Percentiles rank a stretch among this genome's conserved stretches.
Evolutionary conservation across 2,113 vertebrate genomes (phyloP).

Genomic region (Leptosomus discolor): DNA sequence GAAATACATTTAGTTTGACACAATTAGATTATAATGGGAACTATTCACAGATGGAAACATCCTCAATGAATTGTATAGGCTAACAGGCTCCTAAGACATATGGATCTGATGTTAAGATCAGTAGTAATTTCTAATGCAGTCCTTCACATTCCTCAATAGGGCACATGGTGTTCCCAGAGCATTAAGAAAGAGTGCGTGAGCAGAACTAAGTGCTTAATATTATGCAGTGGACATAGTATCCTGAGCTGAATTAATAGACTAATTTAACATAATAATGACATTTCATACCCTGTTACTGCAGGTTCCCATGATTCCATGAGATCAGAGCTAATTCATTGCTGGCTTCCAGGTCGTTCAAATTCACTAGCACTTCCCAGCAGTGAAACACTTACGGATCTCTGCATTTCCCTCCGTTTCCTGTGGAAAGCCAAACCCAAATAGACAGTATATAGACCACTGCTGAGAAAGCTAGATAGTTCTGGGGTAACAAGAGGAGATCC

Average conservation of each 20-base stretch:
- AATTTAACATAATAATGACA: slow-evolving; percentile 45
- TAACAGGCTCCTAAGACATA: slow-evolving; percentile 49
- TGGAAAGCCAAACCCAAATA: background rate
- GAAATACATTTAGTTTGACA: slow-evolving; percentile 54
- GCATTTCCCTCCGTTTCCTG: accelerated
- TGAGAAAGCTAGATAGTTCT: background rate
- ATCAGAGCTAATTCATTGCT: background rate
- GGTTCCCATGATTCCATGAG: background rate
- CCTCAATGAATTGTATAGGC: slow-evolving; percentile 56
- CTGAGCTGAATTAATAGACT: slow-evolving; percentile 50
- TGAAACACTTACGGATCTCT: background rate
- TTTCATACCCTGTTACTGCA: slow-evolving; percentile 5
- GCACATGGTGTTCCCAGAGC: slow-evolving; percentile 45
- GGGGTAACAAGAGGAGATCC: background rate
- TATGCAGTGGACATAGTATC: slow-evolving; percentile 30
- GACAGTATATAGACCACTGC: accelerated
- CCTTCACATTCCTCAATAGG: slow-evolving; percentile 25
- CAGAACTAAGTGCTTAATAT: slow-evolving; percentile 65
- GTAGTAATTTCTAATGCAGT: slow-evolving; percentile 48
- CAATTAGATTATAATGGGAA: slow-evolving; percentile 59
- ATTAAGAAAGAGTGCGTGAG: slow-evolving; percentile 2
- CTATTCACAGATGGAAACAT: slow-evolving; percentile 62
- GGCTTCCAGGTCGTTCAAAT: background rate
- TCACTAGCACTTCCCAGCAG: background rate
- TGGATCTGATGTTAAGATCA: slow-evolving; percentile 47